Evolutionary conservation across 1,140 invertebrate genomes (phyloP).

Genomic region (Ephestia elutella): DNA sequence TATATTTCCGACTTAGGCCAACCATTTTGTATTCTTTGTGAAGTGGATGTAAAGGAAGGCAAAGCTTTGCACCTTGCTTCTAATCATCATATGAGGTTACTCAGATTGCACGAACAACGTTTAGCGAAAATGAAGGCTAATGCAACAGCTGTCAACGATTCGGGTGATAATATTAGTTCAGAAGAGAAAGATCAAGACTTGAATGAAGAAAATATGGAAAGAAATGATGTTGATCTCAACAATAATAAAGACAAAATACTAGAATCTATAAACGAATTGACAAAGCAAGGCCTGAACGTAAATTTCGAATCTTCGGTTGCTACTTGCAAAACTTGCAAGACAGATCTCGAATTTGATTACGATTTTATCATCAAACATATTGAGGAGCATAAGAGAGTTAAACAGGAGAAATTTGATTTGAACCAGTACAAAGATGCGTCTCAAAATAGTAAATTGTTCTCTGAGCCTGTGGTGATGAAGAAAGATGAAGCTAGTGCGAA

Average conservation of each 20-base stretch:
- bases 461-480: neutral
- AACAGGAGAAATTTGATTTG: neutral
- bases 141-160: neutral
- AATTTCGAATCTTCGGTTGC: constrained; percentile 15
- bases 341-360: constrained; percentile 12
- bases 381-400: constrained; percentile 14
- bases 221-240: neutral
- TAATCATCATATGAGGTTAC: neutral
- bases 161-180: neutral
- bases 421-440: neutral
- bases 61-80: neutral
- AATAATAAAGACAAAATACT: constrained; percentile 9
- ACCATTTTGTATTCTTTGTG: neutral
- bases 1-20: neutral
- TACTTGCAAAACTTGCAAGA: constrained; percentile 22
- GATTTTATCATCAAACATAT: constrained; percentile 20
- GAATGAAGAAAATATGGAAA: neutral
- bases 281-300: constrained; percentile 18
- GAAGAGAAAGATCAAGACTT: neutral
- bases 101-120: neutral
- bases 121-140: neutral
- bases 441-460: neutral
- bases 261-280: constrained; percentile 12
- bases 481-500: neutral
- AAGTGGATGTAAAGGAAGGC: neutral